A percentile compares a stretch with the other conserved stretches of the same genome.
Conservation (phyloP, 2,113 vertebrate species). For the Pseudopipra pipra region DNA sequence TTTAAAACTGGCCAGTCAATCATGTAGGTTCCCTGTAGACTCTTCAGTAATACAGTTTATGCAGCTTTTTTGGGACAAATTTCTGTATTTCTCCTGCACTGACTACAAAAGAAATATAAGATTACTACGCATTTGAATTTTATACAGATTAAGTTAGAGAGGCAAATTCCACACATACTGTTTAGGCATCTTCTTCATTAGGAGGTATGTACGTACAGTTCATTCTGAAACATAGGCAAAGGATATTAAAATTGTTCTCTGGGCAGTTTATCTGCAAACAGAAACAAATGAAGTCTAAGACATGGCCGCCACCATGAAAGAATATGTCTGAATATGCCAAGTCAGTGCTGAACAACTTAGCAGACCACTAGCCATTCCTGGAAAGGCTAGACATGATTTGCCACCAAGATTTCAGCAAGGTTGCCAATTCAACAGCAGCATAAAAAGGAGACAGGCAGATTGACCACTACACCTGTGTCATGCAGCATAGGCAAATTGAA, state of each 20-base stretch:
- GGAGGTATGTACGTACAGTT: background rate
- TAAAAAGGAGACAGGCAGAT: background rate
- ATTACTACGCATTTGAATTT: background rate
- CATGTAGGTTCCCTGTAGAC: background rate
- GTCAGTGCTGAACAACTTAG: background rate
- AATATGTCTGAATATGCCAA: background rate
- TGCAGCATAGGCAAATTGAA: background rate
- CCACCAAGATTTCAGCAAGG: background rate
- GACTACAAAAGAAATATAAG: background rate
- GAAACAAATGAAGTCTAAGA: slow-evolving; percentile 3
- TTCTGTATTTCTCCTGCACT: background rate
- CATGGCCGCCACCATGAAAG: background rate
- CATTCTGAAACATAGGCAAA: background rate
- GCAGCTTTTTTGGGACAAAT: background rate
- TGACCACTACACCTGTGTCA: background rate
- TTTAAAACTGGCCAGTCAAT: background rate
- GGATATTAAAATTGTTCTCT: background rate
- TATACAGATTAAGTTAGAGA: background rate
- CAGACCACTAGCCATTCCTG: background rate
- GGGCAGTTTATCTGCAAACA: background rate
- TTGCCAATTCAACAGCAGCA: background rate
- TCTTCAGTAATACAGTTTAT: background rate
- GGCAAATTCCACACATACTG: background rate
- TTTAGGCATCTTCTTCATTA: slow-evolving; percentile 2
- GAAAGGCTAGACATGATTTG: background rate